Conservation (phyloP, 35 echinoderm and acorn worm species). For the Lytechinus variegatus region DNA sequence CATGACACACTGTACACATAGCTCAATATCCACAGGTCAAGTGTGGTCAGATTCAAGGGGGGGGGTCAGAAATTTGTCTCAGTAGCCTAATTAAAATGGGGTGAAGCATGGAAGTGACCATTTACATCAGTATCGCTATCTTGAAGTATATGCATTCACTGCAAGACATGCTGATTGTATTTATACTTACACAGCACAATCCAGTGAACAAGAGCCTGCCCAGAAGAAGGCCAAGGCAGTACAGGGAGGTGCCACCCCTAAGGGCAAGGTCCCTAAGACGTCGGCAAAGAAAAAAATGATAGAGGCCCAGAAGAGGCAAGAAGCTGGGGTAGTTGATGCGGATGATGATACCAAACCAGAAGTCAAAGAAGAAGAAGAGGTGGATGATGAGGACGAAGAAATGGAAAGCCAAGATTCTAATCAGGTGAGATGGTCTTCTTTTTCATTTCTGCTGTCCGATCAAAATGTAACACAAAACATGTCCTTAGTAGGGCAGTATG, state of each 20-base stretch:
- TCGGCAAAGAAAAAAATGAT: slow-evolving; percentile 41
- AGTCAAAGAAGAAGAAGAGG: slow-evolving; percentile 15
- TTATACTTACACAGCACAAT: background rate
- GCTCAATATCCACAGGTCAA: no score
- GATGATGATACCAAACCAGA: slow-evolving; percentile 47
- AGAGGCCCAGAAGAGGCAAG: slow-evolving; percentile 56
- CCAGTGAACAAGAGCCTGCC: slow-evolving; percentile 25
- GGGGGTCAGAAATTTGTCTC: no score
- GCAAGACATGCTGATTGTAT: background rate
- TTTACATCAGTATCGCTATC: no score
- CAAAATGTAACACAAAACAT: no score
- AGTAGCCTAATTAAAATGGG: no score
- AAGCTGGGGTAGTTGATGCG: slow-evolving; percentile 29
- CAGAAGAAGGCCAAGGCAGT: slow-evolving; percentile 55
- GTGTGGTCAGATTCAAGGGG: no score
- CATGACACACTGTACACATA: no score
- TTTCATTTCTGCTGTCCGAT: background rate
- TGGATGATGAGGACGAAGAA: slow-evolving; percentile 48
- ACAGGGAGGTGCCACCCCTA: background rate
- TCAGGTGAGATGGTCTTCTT: slow-evolving; percentile 26
- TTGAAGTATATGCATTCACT: no score
- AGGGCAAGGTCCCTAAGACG: slow-evolving; percentile 28
- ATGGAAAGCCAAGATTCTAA: slow-evolving; percentile 22
- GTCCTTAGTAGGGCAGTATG: no score
- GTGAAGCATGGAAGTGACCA: no score